phyloP scores from a whole-genome alignment of 1,140 invertebrate species.

The Antheraea pernyi region DNA sequence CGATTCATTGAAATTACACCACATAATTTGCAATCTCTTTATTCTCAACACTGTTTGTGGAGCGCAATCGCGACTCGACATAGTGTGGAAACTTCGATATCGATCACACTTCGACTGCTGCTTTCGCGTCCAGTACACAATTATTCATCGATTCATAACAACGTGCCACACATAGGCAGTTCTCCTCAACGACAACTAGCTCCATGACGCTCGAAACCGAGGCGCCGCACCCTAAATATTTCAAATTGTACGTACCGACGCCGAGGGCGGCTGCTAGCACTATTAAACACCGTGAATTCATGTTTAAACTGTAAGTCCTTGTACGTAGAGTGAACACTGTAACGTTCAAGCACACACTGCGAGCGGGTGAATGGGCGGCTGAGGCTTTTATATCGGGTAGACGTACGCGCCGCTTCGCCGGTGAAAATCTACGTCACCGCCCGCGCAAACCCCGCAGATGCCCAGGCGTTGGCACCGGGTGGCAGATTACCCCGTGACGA shows the following conservation, averaged over 20 bases:
- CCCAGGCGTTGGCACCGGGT: constrained; percentile 6
- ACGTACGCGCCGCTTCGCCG: constrained; percentile 52
- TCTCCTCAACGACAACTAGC: constrained; percentile 18
- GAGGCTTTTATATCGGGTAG: constrained; percentile 74
- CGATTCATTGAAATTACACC: constrained; percentile 31
- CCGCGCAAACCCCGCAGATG: constrained; percentile 40
- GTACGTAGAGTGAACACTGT: constrained; percentile 69
- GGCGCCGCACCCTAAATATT: constrained; percentile 67
- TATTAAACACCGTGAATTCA: constrained; percentile 76
- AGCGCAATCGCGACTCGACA: constrained; percentile 28
- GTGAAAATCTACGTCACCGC: constrained; percentile 62
- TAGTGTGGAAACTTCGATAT: constrained; percentile 35
- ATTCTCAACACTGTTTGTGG: constrained; percentile 29
- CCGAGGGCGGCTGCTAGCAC: constrained; percentile 75
- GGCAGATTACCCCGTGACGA: constrained; percentile 2
- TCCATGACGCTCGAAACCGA: constrained; percentile 4
- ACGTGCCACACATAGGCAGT: constrained; percentile 31
- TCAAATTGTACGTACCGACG: constrained; percentile 73
- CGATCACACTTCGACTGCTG: constrained; percentile 35
- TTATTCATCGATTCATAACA: constrained; percentile 32
- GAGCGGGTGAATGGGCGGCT: constrained; percentile 73
- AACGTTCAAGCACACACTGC: constrained; percentile 76
- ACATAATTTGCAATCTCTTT: constrained; percentile 35
- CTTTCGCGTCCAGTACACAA: constrained; percentile 40
- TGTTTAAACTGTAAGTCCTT: constrained; percentile 71